These are phyloP conservation scores for Cyanistes caeruleus DNA, from an alignment of 2,113 vertebrate species.

Conservation along the genomic window DNA sequence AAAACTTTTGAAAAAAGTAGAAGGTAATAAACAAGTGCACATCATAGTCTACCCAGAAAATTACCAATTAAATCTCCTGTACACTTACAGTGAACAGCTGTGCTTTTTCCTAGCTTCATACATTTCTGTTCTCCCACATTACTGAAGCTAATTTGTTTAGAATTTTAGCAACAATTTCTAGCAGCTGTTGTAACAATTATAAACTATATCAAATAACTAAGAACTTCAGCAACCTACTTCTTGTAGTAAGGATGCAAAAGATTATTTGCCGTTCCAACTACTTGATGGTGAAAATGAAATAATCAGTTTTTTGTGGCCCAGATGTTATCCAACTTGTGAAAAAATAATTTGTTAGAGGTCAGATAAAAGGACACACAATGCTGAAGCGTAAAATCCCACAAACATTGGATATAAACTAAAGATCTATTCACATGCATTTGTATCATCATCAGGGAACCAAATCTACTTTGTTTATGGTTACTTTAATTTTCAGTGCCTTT, in stretches of 20 bases:
- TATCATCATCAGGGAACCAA: not conserved
- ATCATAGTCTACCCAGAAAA: not conserved
- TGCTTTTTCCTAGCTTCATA: not conserved
- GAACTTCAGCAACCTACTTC: not conserved
- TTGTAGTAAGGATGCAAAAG: not conserved
- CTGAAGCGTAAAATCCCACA: not conserved
- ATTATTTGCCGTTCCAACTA: not conserved
- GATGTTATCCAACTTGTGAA: not conserved
- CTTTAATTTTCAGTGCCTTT: not conserved
- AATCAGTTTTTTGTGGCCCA: not conserved
- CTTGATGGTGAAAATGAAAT: not conserved
- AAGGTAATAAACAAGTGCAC: not conserved
- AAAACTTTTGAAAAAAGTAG: not conserved
- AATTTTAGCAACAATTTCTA: conserved; percentile 29
- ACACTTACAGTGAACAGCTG: not conserved
- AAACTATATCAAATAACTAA: not conserved
- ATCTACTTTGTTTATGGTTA: not conserved
- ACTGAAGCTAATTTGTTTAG: not conserved
- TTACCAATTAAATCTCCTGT: not conserved
- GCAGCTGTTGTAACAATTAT: not conserved
- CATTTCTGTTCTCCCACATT: not conserved
- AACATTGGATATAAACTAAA: not conserved
- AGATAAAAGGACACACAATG: not conserved
- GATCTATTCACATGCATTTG: not conserved
- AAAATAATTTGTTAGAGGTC: not conserved